Base-by-base conservation (phyloP, 2,888 invertebrate species). In the Busseola fusca region DNA sequence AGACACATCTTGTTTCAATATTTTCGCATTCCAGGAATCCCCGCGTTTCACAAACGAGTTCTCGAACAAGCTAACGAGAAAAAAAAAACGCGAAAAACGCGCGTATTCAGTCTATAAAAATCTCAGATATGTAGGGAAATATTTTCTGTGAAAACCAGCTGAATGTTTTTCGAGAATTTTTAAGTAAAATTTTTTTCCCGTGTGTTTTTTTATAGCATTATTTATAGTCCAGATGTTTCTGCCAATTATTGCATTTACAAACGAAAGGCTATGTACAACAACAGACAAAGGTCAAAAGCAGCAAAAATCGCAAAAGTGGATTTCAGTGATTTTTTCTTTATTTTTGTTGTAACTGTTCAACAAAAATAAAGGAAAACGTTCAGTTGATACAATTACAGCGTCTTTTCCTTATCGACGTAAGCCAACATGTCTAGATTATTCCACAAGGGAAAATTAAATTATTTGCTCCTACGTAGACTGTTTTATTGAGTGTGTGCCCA, bases 381-480 rank as follows among this genome's bases (percentile, higher is more conserved):
- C 30, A n/a, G 16, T 56, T 48, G 18, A 56, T n/a, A 56, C 40
- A 68, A 40, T 65, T n/a, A 40, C 14, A 27, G 18, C 7, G 18
- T 3, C 1, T 42, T 66, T 66, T 69, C 52, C 30, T 52, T 30
- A 30, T 40, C 52, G 52, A 52, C 40, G 9, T n/a, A n/a, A 14
- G n/a, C 52, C 40, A n/a, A 66, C n/a, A 66, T 66, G 40, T 25
- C 25, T 64, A 40, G 50, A 66, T 40, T 52, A 65, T 52, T 9
- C 40, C 50, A n/a, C 40, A 30, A 52, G n/a, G 40, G 18, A 14
- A 52, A 52, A 68, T 65, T 30, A 18, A 50, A 68, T 65, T 68
- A 40, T 52, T 50, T 18, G 12, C 27, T 40, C 21, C n/a, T 9
- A 18, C 14, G 27, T 30, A 16, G 14, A 40, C 21, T 54, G 16